Conservation (phyloP, 2,113 vertebrate species). For the Ivindomyrus marchei region DNA sequence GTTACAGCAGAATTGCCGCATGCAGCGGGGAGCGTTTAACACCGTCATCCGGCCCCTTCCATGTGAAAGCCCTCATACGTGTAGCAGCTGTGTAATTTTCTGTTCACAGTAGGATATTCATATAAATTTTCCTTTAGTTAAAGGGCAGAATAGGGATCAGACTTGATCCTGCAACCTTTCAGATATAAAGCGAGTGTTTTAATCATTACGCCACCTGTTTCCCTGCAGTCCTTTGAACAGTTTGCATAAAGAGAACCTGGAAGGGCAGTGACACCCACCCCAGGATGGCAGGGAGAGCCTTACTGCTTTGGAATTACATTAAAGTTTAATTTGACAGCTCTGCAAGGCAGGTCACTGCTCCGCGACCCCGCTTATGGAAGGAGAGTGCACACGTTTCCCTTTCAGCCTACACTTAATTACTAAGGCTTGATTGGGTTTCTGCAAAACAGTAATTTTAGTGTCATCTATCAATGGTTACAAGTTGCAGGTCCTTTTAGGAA, state of each 20-base stretch:
- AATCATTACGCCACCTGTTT: not conserved
- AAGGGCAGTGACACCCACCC: not conserved
- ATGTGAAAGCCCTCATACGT: not conserved
- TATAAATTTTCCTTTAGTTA: not conserved
- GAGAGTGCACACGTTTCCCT: not conserved
- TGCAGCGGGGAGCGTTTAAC: not conserved
- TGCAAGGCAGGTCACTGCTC: not conserved
- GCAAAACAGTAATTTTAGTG: conserved; percentile 16
- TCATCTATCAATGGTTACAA: not conserved
- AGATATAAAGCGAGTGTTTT: not conserved
- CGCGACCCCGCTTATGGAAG: not conserved
- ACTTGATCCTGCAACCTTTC: not conserved
- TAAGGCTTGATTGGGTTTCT: conserved; percentile 29
- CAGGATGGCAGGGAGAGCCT: not conserved
- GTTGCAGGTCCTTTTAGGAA: conserved; percentile 7
- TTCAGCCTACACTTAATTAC: not conserved
- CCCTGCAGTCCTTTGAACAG: not conserved
- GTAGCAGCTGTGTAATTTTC: not conserved
- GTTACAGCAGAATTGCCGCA: not conserved
- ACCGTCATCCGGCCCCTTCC: not conserved
- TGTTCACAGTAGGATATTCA: not conserved
- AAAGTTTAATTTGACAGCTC: conserved; percentile 28
- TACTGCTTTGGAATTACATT: conserved; percentile 14
- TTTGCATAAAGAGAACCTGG: not conserved
- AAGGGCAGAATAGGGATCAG: not conserved